phyloP scores from a whole-genome alignment of 2,113 vertebrate genomes.

The Speoplatyrhinus poulsoni region DNA sequence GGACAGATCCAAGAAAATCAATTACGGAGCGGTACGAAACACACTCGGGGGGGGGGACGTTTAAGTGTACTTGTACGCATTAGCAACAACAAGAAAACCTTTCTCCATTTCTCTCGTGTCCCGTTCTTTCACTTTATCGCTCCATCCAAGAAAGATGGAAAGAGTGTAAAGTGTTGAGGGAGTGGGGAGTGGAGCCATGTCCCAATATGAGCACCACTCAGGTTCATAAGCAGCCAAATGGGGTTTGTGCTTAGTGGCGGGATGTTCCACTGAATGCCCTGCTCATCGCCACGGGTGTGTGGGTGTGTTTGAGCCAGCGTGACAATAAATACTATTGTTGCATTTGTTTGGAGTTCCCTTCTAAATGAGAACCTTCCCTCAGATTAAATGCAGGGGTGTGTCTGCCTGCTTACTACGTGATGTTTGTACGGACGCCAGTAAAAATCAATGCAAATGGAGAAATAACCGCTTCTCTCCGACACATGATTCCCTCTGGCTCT shows the following conservation, averaged over 20 bases:
- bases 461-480: slow-evolving; percentile 19
- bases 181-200: slow-evolving; percentile 43
- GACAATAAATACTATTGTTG: slow-evolving; percentile 71
- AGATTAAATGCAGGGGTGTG: slow-evolving; percentile 27
- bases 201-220: slow-evolving; percentile 35
- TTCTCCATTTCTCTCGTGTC: slow-evolving; percentile 53
- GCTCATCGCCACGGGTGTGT: slow-evolving; percentile 51
- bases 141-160: slow-evolving; percentile 42
- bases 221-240: slow-evolving; percentile 58
- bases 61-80: slow-evolving; percentile 20
- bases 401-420: slow-evolving; percentile 51
- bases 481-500: slow-evolving; percentile 27
- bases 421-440: slow-evolving; percentile 60
- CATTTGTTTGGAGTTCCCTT: slow-evolving; percentile 57
- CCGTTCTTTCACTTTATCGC: slow-evolving; percentile 35
- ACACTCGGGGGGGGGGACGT: slow-evolving; percentile 28
- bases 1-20: slow-evolving; percentile 59
- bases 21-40: slow-evolving; percentile 41
- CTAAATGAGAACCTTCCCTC: slow-evolving; percentile 47
- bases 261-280: slow-evolving; percentile 44
- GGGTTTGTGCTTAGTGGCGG: slow-evolving; percentile 55
- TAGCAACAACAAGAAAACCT: background rate
- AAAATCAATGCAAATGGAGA: slow-evolving; percentile 37
- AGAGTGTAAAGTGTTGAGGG: background rate
- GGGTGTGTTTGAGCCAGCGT: slow-evolving; percentile 46